Percentiles rank a stretch among this genome's conserved stretches.
phyloP scores from a whole-genome alignment of 2,888 invertebrate genomes.

The Malthinus flaveolus region DNA sequence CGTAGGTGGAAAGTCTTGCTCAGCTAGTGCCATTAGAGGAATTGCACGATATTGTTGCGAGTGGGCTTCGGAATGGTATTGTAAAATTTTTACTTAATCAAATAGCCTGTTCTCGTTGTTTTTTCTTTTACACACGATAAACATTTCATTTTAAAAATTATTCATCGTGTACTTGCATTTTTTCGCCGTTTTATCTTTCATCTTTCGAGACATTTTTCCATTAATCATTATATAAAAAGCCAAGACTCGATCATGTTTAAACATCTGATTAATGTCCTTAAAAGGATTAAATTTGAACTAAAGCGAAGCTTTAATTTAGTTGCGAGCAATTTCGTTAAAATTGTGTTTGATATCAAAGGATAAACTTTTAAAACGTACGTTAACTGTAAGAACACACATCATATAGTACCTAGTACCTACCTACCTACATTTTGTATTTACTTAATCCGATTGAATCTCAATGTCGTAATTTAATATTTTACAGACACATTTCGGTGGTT shows the following conservation, averaged over 20 bases:
- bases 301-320: no score
- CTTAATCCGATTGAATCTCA: slow-evolving; percentile 27
- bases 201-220: slow-evolving; percentile 1
- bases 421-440: slow-evolving; percentile 13
- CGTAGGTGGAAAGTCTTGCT: slow-evolving; percentile 37
- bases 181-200: neutral
- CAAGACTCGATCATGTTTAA: neutral
- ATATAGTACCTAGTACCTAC: no score
- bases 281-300: neutral
- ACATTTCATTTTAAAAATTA: neutral
- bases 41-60: slow-evolving; percentile 31
- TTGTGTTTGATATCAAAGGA: neutral
- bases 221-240: neutral
- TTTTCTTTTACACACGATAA: slow-evolving; percentile 7
- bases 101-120: slow-evolving; percentile 17
- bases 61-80: slow-evolving; percentile 23
- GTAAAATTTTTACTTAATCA: slow-evolving; percentile 21
- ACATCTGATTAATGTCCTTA: neutral
- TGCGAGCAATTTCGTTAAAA: neutral
- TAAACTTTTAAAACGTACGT: neutral
- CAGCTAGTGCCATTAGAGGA: slow-evolving; percentile 30
- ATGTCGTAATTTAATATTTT: slow-evolving; percentile 28
- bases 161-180: neutral
- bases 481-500: slow-evolving; percentile 25
- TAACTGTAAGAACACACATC: slow-evolving; percentile 21